phyloP scores from a whole-genome alignment of 2,888 invertebrate genomes.

The Octonoba sinensis region DNA sequence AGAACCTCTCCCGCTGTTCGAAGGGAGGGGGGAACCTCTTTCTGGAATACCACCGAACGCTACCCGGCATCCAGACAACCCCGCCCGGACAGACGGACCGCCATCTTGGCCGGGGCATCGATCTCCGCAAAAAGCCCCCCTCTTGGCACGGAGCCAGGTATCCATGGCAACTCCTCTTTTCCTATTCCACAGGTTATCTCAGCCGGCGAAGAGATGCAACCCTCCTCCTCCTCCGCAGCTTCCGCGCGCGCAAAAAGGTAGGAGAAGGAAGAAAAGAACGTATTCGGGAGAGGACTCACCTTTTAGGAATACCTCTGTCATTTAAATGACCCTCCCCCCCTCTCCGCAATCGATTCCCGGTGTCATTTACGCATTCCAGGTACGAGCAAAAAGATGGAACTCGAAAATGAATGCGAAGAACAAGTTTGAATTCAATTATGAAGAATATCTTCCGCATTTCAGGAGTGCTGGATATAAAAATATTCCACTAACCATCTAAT shows the following conservation, averaged over 20 bases:
- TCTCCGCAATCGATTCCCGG: constrained; percentile 51
- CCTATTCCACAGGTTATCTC: constrained; percentile 63
- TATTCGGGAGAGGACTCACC: constrained; percentile 2
- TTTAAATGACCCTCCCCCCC: constrained; percentile 30
- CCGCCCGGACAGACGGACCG: constrained; percentile 34
- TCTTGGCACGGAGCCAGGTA: constrained; percentile 45
- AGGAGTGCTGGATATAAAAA: no score
- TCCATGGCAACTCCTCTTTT: constrained; percentile 55
- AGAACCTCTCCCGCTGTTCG: no score
- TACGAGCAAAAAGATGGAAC: neutral
- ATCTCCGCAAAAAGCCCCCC: constrained; percentile 4
- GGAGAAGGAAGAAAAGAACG: constrained; percentile 6
- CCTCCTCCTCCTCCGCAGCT: constrained; percentile 6
- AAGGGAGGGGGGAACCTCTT: no score
- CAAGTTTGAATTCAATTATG: no score
- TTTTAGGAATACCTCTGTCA: constrained; percentile 25
- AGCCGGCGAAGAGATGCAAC: neutral
- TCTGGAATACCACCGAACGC: no score
- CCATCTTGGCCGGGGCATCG: constrained; percentile 57
- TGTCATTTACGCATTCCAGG: constrained; percentile 51
- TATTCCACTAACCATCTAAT: no score
- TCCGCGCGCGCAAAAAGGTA: constrained; percentile 9
- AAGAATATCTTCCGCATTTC: no score
- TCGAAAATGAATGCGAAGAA: no score
- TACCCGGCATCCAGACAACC: no score